These are phyloP conservation scores for Spermophilus dauricus DNA, from an alignment of 2,113 vertebrate genomes.

Conservation along the genomic window DNA sequence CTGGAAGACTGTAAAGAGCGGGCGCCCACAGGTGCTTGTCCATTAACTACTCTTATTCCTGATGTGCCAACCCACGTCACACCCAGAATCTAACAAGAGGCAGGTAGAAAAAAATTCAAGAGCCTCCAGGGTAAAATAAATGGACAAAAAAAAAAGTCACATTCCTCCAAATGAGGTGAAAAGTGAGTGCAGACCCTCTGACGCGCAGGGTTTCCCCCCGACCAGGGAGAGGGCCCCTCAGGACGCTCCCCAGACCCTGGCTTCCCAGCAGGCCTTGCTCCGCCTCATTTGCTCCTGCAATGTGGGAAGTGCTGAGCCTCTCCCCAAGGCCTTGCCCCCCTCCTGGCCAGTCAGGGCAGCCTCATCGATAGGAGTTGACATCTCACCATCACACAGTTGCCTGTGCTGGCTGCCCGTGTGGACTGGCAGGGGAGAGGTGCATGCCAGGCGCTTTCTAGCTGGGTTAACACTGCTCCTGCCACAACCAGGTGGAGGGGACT, in stretches of 20 bases:
- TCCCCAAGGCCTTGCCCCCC: no score
- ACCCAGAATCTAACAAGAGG: no score
- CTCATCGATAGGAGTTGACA: not conserved
- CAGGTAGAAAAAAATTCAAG: not conserved
- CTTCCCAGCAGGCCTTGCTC: no score
- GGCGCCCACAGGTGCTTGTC: fast-evolving
- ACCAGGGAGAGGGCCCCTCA: no score
- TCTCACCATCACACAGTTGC: not conserved
- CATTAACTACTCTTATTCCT: not conserved
- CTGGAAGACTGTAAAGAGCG: not conserved
- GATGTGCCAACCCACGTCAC: not conserved
- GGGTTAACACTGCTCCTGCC: not conserved
- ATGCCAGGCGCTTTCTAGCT: not conserved
- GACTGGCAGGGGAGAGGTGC: not conserved
- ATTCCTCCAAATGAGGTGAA: not conserved
- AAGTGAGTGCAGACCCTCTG: no score
- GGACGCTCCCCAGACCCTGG: not conserved
- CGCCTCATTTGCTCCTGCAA: not conserved
- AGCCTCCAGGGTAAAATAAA: no score
- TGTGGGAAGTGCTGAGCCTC: fast-evolving
- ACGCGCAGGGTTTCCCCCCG: no score
- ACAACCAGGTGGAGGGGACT: not conserved
- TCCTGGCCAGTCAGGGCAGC: no score
- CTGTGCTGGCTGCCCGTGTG: no score
- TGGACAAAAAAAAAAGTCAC: not conserved